phyloP scores from a whole-genome alignment of 2,888 invertebrate species.

The Sinodicranocentrus sp. region DNA sequence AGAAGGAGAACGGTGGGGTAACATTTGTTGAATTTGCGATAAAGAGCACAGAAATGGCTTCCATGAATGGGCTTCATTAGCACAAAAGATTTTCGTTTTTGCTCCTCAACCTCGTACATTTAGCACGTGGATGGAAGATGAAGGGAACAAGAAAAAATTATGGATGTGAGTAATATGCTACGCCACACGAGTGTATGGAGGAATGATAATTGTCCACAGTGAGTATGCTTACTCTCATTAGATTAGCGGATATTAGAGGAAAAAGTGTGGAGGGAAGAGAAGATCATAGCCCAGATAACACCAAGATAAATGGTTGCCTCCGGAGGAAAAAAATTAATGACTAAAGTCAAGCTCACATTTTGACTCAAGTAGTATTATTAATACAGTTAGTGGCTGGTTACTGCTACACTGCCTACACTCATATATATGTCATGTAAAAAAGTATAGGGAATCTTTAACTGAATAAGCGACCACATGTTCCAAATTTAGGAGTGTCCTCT shows the following conservation, averaged over 20 bases:
- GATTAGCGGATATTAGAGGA: no score
- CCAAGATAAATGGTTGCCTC: conserved; percentile 8
- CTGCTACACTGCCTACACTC: no score
- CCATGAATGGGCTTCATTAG: conserved; percentile 13
- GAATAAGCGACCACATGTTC: conserved; percentile 25
- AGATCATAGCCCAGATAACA: conserved; percentile 11
- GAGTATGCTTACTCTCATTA: conserved; percentile 15
- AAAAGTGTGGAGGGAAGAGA: background rate
- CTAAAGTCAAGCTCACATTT: conserved; percentile 24
- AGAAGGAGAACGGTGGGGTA: background rate
- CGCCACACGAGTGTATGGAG: no score
- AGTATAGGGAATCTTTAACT: no score
- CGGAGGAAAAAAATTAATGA: conserved; percentile 20
- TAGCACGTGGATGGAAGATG: no score
- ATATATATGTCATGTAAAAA: conserved; percentile 29
- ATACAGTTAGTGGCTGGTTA: conserved; percentile 4
- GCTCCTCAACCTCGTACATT: no score
- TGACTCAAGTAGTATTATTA: conserved; percentile 29
- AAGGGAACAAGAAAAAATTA: no score
- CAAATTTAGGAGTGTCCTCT: conserved; percentile 9
- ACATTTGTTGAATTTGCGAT: conserved; percentile 18
- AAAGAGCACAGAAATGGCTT: background rate
- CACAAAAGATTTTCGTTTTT: conserved; percentile 17
- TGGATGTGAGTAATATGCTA: no score
- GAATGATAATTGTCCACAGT: conserved; percentile 7